Conservation (phyloP, 2,113 vertebrate species). For the Chaetura pelagica region DNA sequence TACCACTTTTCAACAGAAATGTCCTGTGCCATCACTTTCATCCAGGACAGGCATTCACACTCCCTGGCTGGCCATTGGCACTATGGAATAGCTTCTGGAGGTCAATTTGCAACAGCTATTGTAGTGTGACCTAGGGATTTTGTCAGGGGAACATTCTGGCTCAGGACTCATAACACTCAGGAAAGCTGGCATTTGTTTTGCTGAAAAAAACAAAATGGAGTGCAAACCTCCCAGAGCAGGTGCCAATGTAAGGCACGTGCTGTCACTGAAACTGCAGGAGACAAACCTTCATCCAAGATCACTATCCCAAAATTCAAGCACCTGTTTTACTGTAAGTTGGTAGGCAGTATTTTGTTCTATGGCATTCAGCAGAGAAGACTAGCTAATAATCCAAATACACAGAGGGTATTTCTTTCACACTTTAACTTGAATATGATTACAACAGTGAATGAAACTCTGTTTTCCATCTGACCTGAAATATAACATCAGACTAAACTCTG, state of each 20-base stretch:
- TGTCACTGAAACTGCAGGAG: background rate
- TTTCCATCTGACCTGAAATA: background rate
- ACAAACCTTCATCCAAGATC: background rate
- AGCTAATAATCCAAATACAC: background rate
- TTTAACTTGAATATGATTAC: background rate
- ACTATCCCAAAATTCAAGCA: background rate
- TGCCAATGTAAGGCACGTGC: background rate
- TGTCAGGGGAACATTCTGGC: background rate
- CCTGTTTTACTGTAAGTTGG: background rate
- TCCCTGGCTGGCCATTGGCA: background rate
- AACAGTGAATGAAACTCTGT: background rate
- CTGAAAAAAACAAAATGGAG: background rate
- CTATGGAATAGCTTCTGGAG: background rate
- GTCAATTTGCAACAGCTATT: background rate
- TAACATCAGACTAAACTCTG: background rate
- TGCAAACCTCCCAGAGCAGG: background rate
- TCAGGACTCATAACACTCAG: background rate
- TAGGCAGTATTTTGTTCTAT: background rate
- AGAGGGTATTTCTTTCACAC: background rate
- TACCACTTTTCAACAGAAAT: background rate
- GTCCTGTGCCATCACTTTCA: background rate
- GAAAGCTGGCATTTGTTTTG: background rate
- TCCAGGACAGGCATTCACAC: background rate
- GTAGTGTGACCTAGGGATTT: background rate
- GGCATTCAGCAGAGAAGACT: background rate